phyloP scores from a whole-genome alignment of 2,888 invertebrate species.

The Dromius quadrimaculatus region DNA sequence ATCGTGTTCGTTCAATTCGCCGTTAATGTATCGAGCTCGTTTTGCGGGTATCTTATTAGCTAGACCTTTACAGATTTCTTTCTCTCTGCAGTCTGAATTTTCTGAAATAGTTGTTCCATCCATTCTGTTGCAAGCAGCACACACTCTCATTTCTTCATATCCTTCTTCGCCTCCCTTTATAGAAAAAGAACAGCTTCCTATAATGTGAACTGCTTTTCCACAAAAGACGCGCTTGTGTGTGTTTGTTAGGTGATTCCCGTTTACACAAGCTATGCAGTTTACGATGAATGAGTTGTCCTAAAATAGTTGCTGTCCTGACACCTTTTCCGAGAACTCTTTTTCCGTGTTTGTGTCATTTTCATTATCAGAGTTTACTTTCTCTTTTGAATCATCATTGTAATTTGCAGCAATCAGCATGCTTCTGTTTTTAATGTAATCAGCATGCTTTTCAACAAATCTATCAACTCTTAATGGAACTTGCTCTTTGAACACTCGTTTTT shows the following conservation, averaged over 20 bases:
- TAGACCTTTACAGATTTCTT: too few relatives aligned
- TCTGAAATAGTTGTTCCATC: background rate
- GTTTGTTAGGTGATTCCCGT: background rate
- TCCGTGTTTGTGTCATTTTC: background rate
- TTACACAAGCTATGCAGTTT: background rate
- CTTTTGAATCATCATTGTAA: background rate
- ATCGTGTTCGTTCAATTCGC: too few relatives aligned
- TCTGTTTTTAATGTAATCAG: background rate
- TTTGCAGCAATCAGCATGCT: background rate
- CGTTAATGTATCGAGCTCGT: too few relatives aligned
- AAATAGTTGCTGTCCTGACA: background rate
- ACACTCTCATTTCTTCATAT: background rate
- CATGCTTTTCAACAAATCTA: constrained; percentile 1
- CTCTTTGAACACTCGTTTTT: background rate
- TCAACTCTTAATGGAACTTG: background rate
- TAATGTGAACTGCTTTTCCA: background rate
- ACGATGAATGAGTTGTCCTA: background rate
- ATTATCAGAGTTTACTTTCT: background rate
- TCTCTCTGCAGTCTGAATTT: background rate
- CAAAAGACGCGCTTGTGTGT: background rate
- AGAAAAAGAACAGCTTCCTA: background rate
- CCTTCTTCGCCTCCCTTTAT: background rate
- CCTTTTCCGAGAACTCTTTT: background rate
- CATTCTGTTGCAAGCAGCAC: background rate
- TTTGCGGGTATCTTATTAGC: too few relatives aligned